Evolutionary conservation across 1,140 invertebrate genomes (phyloP).

Genomic region (Apis dorsata): DNA sequence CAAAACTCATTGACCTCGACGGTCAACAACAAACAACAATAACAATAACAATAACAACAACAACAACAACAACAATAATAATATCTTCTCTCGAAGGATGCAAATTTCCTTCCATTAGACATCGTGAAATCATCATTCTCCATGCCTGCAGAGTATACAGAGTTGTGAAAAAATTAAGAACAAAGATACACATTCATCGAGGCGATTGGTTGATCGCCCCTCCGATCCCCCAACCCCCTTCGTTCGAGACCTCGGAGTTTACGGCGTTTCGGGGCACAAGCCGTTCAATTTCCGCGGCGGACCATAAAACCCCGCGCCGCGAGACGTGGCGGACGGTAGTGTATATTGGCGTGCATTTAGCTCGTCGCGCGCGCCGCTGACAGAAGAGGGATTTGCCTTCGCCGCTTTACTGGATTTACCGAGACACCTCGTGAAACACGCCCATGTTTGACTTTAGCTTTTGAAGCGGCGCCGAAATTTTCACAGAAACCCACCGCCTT

Average conservation of each 20-base stretch:
- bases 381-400: constrained; percentile 59
- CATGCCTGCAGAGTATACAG: too few relatives aligned
- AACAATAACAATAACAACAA: too few relatives aligned
- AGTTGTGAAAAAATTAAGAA: too few relatives aligned
- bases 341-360: constrained; percentile 35
- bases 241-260: not conserved
- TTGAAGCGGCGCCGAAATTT: constrained; percentile 78
- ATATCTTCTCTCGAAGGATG: too few relatives aligned
- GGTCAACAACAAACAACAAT: too few relatives aligned
- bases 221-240: not conserved
- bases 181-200: not conserved
- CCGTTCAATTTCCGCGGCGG: constrained; percentile 8
- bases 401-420: constrained; percentile 71
- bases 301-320: not conserved
- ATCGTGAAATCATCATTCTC: too few relatives aligned
- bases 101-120: too few relatives aligned
- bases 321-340: not conserved
- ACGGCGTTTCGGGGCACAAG: not conserved
- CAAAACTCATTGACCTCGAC: too few relatives aligned
- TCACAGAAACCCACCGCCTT: constrained; percentile 70
- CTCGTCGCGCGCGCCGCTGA: constrained; percentile 52
- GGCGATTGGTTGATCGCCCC: not conserved
- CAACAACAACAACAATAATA: too few relatives aligned
- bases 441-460: constrained; percentile 78
- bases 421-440: constrained; percentile 71